Evolutionary conservation across 2,113 vertebrate species (phyloP).

Genomic region (Oxyruncus cristatus): DNA sequence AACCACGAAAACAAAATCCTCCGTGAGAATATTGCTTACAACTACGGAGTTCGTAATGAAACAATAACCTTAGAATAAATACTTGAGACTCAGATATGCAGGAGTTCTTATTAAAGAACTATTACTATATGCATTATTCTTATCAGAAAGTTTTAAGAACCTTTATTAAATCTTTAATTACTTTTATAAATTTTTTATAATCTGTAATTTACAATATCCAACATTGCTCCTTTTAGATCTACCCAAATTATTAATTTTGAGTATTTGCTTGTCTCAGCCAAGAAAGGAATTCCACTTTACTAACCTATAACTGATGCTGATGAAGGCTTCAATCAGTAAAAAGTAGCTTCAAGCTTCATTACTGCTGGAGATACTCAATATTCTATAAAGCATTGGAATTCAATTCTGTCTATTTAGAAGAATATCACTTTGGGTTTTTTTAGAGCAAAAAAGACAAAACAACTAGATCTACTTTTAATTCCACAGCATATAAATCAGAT

Average conservation of each 20-base stretch:
- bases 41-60: neutral
- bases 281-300: neutral
- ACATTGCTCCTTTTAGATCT: neutral
- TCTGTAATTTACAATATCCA: neutral
- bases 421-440: neutral
- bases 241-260: neutral
- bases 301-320: neutral
- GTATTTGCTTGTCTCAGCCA: neutral
- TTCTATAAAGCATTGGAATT: neutral
- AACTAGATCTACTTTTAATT: constrained; percentile 3
- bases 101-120: neutral
- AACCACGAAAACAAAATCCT: neutral
- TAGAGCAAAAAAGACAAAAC: neutral
- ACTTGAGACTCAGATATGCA: neutral
- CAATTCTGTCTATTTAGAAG: neutral
- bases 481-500: neutral
- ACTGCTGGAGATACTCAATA: neutral
- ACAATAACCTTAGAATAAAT: neutral
- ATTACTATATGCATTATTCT: neutral
- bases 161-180: neutral
- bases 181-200: neutral
- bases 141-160: neutral
- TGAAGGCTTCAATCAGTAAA: neutral
- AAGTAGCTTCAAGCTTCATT: neutral
- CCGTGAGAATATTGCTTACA: neutral